phyloP scores from a whole-genome alignment of 2,113 vertebrate species.

The Coturnix japonica region DNA sequence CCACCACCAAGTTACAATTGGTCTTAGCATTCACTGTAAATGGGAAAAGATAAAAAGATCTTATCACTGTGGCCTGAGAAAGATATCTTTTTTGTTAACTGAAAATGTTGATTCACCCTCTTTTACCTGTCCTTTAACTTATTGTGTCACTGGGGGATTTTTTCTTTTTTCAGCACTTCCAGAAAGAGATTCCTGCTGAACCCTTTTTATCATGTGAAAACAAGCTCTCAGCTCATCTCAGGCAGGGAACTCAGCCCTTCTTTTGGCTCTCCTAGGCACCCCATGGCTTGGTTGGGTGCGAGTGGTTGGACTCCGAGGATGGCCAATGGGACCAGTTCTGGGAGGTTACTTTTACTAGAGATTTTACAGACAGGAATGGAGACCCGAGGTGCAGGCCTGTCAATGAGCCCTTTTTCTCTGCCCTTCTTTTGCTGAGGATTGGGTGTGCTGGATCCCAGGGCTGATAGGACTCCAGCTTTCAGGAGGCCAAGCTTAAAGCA shows the following conservation, averaged over 20 bases:
- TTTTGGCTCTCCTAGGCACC: background rate
- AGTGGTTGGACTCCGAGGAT: fast-evolving
- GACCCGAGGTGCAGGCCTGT: background rate
- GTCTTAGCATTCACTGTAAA: background rate
- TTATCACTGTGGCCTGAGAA: background rate
- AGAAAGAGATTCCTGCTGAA: background rate
- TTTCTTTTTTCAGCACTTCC: background rate
- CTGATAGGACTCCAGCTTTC: background rate
- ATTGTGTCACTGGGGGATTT: background rate
- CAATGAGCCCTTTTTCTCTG: background rate
- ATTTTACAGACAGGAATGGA: background rate
- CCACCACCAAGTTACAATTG: background rate
- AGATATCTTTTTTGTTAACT: background rate
- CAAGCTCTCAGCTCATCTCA: background rate
- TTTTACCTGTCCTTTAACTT: background rate
- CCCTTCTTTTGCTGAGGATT: background rate
- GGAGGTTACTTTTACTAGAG: background rate
- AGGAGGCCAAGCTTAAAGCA: background rate
- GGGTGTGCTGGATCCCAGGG: background rate
- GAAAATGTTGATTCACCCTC: background rate
- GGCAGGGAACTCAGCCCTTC: background rate
- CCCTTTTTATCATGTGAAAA: background rate
- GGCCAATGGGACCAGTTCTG: background rate
- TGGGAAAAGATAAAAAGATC: background rate
- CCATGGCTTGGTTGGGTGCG: fast-evolving